These are phyloP conservation scores for Syritta pipiens DNA, from an alignment of 2,888 invertebrate genomes.

Conservation along the genomic window DNA sequence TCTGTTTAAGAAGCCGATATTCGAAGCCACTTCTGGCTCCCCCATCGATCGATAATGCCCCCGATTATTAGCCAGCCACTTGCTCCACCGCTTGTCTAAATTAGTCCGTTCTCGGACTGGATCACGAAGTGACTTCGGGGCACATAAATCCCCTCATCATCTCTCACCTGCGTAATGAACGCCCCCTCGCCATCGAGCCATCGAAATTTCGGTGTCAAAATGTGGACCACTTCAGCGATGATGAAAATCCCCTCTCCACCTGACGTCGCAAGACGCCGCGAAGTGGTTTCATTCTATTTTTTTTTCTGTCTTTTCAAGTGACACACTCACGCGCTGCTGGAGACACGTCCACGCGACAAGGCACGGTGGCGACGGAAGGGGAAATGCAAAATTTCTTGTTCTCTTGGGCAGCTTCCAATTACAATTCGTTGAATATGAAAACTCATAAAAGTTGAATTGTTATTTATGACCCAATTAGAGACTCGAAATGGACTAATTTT, in stretches of 20 bases:
- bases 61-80: conserved; percentile 5
- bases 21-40: too few species aligned
- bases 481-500: background rate
- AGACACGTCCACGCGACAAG: conserved; percentile 3
- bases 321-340: too few species aligned
- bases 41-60: background rate
- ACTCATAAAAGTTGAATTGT: conserved; percentile 34
- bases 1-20: too few species aligned
- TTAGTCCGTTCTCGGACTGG: conserved; percentile 2
- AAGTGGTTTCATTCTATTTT: conserved; percentile 17
- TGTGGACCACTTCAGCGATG: conserved; percentile 10
- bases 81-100: background rate
- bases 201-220: conserved; percentile 1
- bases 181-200: too few species aligned
- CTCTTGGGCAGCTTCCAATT: conserved; percentile 22
- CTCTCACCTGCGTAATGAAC: too few species aligned
- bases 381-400: conserved; percentile 13
- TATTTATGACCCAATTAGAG: conserved; percentile 22
- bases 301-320: conserved; percentile 29
- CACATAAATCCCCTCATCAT: too few species aligned
- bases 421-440: conserved; percentile 19
- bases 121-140: too few species aligned
- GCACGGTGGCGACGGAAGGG: background rate
- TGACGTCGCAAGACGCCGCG: conserved; percentile 32
- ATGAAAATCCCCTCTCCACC: conserved; percentile 24